phyloP scores from a whole-genome alignment of 2,113 vertebrate species.

The Poeciliopsis retropinna region DNA sequence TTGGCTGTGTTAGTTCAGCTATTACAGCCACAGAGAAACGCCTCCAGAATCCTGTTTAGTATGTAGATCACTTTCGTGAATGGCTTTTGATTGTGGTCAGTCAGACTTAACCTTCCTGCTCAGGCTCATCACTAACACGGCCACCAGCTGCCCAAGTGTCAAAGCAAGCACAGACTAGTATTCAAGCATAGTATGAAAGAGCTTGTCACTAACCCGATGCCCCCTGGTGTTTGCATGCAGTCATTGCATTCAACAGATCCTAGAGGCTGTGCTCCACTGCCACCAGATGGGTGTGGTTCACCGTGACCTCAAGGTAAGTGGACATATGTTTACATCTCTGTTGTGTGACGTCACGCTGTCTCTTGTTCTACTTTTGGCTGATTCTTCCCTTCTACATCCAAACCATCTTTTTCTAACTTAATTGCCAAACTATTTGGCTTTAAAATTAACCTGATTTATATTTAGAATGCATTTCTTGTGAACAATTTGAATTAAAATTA shows the following conservation, averaged over 20 bases:
- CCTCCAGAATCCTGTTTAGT: neutral
- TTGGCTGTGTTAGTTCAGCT: neutral
- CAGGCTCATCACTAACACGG: neutral
- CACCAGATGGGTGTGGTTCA: conserved; percentile 99
- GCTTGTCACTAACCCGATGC: conserved; percentile 89
- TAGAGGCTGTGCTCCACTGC: conserved; percentile 97
- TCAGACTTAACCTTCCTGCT: neutral
- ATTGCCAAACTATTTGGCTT: too few species aligned
- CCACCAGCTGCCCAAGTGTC: conserved; percentile 67
- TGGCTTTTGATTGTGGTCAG: neutral
- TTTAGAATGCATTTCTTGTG: too few species aligned
- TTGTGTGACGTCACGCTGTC: neutral
- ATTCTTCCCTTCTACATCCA: too few species aligned
- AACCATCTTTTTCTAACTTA: too few species aligned
- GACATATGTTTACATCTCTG: conserved; percentile 7
- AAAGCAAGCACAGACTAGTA: conserved; percentile 73
- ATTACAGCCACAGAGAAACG: too few species aligned
- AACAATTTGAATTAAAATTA: neutral
- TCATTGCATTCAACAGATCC: conserved; percentile 99
- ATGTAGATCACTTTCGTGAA: conserved; percentile 1
- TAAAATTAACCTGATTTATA: too few species aligned
- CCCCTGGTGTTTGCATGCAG: conserved; percentile 98
- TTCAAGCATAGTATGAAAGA: conserved; percentile 80
- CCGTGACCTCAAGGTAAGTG: conserved; percentile 97
- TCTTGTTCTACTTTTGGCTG: too few species aligned